Conservation (phyloP, 2,888 invertebrate species). For the Tuta absoluta region DNA sequence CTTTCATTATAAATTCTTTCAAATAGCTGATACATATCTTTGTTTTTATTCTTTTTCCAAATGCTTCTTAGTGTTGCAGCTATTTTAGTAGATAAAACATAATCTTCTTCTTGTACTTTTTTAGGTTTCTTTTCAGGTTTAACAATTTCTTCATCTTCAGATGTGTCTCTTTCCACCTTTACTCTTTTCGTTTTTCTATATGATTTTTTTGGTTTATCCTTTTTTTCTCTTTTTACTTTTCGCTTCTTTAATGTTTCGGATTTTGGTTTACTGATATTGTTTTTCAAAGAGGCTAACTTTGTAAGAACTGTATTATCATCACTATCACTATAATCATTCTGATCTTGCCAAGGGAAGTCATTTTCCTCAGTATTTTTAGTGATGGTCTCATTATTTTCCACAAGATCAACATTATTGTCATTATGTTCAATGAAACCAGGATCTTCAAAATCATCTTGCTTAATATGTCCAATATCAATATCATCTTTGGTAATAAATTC, state of each 20-base stretch:
- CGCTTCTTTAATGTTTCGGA: neutral
- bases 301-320: slow-evolving; percentile 3
- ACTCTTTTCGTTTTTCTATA: neutral
- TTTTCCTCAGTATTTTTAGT: neutral
- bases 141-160: slow-evolving; percentile 1
- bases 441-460: slow-evolving; percentile 1
- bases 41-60: slow-evolving; percentile 17
- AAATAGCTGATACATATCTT: slow-evolving; percentile 6
- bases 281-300: neutral
- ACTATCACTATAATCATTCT: neutral
- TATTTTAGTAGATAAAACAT: neutral
- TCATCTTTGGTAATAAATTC: slow-evolving; percentile 15
- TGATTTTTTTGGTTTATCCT: neutral
- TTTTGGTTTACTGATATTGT: neutral
- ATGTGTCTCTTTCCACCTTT: neutral
- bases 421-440: neutral
- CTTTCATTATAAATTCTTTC: slow-evolving; percentile 8
- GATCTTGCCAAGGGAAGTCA: neutral
- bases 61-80: slow-evolving; percentile 2
- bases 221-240: slow-evolving; percentile 10
- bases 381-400: too few species aligned
- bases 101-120: neutral
- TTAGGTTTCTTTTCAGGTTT: slow-evolving; percentile 11
- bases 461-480: slow-evolving; percentile 1
- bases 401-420: neutral